phyloP scores from a whole-genome alignment of 2,113 vertebrate species.

The Peromyscus leucopus region DNA sequence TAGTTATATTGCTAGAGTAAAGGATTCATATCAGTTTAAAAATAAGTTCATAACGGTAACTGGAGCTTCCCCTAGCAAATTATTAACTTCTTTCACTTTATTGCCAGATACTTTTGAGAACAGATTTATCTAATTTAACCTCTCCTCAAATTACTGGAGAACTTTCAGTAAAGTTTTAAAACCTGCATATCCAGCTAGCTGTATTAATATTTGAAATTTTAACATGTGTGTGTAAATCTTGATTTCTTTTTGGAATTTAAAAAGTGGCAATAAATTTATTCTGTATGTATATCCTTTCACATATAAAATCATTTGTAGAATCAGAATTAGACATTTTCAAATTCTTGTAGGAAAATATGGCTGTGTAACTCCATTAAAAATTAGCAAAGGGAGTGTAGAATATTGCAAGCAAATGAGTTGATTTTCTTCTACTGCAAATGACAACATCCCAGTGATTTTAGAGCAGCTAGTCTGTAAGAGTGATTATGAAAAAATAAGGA shows the following conservation, averaged over 20 bases:
- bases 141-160: background rate
- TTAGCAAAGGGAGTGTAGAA: background rate
- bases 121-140: background rate
- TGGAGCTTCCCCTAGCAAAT: background rate
- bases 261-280: background rate
- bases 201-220: constrained; percentile 18
- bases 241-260: background rate
- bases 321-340: background rate
- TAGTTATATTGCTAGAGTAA: background rate
- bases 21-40: background rate
- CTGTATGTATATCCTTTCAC: background rate
- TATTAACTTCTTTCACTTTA: background rate
- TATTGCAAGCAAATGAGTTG: background rate
- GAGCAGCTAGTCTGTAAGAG: background rate
- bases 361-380: background rate
- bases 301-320: background rate
- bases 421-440: background rate
- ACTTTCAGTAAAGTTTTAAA: background rate
- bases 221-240: background rate
- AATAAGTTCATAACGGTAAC: background rate
- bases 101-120: constrained; percentile 6
- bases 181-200: background rate
- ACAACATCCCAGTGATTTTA: background rate
- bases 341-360: background rate
- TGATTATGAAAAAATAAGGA: constrained; percentile 14